Percentiles rank a stretch among this genome's conserved stretches.
phyloP scores from a whole-genome alignment of 2,888 invertebrate species.

The Drosophila lacicola region DNA sequence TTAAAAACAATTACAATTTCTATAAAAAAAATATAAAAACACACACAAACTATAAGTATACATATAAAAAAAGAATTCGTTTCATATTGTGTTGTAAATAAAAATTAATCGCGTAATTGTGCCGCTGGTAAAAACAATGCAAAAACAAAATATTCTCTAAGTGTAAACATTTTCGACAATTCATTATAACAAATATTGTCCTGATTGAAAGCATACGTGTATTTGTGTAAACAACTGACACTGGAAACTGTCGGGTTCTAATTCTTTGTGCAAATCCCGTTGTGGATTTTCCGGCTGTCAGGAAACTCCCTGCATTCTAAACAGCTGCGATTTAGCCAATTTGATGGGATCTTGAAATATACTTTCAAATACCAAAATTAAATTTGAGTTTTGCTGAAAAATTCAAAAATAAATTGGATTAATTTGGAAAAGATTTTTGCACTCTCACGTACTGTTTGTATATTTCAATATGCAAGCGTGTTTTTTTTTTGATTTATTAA shows the following conservation, averaged over 20 bases:
- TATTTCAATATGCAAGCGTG: conserved; percentile 46
- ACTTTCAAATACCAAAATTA: conserved; percentile 27
- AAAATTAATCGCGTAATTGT: conserved; percentile 9
- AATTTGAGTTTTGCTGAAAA: conserved; percentile 54
- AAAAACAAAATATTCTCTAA: conserved; percentile 17
- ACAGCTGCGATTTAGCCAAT: conserved; percentile 61
- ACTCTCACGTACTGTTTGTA: conserved; percentile 27
- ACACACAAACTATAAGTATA: conserved; percentile 66
- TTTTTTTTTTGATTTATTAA: conserved; percentile 74
- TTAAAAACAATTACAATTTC: conserved; percentile 51
- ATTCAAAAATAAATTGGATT: conserved; percentile 27
- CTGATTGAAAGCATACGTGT: conserved; percentile 2
- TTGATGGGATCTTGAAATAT: conserved; percentile 54
- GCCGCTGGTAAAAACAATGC: conserved; percentile 16
- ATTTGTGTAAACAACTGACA: conserved; percentile 22
- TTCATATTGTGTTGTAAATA: conserved; percentile 12
- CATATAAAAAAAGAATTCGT: conserved; percentile 22
- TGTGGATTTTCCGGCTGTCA: neutral
- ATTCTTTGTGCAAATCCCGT: neutral
- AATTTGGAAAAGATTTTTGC: conserved; percentile 61
- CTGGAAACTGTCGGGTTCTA: conserved; percentile 37
- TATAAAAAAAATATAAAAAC: conserved; percentile 53
- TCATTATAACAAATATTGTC: conserved; percentile 7
- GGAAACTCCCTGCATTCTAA: conserved; percentile 34
- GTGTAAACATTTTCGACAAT: conserved; percentile 5